A percentile compares a stretch with the other conserved stretches of the same genome.
Evolutionary conservation across 2,113 vertebrate genomes (phyloP).

Genomic region (Odocoileus virginianus): DNA sequence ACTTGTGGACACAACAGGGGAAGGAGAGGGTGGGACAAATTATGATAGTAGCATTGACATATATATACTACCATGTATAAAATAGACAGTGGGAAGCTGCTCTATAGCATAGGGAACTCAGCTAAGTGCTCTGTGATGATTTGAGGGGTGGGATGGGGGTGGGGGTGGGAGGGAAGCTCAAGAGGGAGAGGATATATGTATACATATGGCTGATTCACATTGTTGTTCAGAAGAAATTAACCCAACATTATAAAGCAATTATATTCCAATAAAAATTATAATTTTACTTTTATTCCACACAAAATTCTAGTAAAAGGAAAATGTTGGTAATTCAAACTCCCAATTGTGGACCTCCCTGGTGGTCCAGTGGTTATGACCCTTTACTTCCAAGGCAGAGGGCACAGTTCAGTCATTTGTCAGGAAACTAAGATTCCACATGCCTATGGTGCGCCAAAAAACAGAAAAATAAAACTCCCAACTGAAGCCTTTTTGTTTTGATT

Average conservation of each 20-base stretch:
- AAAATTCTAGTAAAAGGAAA: background rate
- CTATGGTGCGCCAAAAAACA: background rate
- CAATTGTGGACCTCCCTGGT: background rate
- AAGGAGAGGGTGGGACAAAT: background rate
- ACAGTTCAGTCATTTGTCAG: background rate
- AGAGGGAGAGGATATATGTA: background rate
- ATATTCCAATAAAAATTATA: background rate
- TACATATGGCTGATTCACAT: accelerated
- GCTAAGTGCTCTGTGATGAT: background rate
- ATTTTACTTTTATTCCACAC: background rate
- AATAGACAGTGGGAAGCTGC: background rate
- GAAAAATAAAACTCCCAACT: background rate
- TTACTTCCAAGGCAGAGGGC: background rate
- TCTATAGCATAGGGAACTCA: background rate
- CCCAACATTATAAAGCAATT: background rate
- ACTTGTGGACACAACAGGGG: background rate
- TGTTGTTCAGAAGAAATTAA: background rate
- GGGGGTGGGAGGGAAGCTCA: background rate
- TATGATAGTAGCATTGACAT: background rate
- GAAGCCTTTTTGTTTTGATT: background rate
- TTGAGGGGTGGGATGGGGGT: background rate
- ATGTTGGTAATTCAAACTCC: background rate
- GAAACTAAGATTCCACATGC: background rate
- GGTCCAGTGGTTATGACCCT: background rate
- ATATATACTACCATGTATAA: background rate